Conservation (phyloP, 2,113 vertebrate genomes). For the Tachuris rubrigastra region DNA sequence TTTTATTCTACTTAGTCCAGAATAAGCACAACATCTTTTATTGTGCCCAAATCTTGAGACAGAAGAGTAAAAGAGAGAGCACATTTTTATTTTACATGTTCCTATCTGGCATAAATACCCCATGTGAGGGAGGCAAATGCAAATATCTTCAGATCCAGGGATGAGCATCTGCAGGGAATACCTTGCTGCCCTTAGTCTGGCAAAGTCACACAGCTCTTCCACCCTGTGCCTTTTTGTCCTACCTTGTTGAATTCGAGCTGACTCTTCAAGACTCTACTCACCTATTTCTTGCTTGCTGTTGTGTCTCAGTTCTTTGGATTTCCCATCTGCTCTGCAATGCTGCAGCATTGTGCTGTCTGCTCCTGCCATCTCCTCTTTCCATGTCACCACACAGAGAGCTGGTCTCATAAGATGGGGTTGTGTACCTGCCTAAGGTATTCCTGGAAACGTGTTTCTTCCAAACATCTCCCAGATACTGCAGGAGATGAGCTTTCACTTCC, state of each 20-base stretch:
- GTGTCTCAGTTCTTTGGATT: background rate
- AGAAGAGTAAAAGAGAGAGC: background rate
- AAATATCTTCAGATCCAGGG: background rate
- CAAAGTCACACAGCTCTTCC: background rate
- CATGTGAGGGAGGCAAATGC: background rate
- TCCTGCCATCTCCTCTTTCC: background rate
- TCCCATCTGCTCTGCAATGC: background rate
- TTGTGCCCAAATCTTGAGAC: background rate
- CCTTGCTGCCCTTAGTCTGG: background rate
- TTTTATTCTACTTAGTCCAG: background rate
- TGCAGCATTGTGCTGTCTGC: background rate
- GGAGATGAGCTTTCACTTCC: background rate
- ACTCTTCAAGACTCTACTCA: background rate
- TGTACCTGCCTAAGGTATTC: background rate
- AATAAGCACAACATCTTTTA: background rate
- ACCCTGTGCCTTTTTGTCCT: background rate
- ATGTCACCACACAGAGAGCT: background rate
- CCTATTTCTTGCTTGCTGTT: constrained; percentile 2
- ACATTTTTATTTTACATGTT: background rate
- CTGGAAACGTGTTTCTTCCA: background rate
- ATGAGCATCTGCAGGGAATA: background rate
- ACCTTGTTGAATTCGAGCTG: rapidly evolving
- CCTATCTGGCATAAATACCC: background rate
- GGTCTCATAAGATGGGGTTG: background rate
- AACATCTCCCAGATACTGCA: background rate